Conservation (phyloP, 1,140 invertebrate species). For the Proales similis region DNA sequence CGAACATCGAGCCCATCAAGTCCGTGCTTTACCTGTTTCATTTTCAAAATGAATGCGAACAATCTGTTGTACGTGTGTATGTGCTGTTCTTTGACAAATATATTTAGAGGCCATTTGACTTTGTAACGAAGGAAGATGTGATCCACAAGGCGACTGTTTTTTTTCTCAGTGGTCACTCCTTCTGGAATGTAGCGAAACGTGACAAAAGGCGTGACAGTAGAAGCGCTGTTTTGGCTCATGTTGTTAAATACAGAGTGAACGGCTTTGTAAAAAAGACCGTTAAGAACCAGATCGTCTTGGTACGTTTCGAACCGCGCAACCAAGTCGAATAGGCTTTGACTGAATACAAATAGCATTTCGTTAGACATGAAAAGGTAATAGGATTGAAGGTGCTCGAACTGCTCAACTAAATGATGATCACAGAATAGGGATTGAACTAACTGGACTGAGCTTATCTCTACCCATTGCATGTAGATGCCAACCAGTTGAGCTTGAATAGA, state of each 20-base stretch:
- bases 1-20: conserved; percentile 13
- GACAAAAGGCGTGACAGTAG: conserved; percentile 28
- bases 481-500: not conserved
- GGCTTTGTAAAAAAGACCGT: conserved; percentile 24
- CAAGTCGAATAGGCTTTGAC: conserved; percentile 25
- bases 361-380: conserved; percentile 36
- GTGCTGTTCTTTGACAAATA: conserved; percentile 8
- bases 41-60: conserved; percentile 7
- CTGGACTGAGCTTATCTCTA: conserved; percentile 11
- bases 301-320: conserved; percentile 16
- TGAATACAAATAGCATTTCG: conserved; percentile 30
- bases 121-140: not conserved
- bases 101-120: conserved; percentile 26
- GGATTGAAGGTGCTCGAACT: conserved; percentile 30
- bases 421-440: conserved; percentile 18
- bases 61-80: conserved; percentile 5
- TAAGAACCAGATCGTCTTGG: conserved; percentile 26
- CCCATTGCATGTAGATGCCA: not conserved
- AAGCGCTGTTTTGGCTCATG: conserved; percentile 5
- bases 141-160: conserved; percentile 1
- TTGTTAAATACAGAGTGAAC: conserved; percentile 6
- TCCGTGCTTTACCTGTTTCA: conserved; percentile 33
- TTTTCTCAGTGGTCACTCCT: not conserved
- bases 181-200: conserved; percentile 10
- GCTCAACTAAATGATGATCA: conserved; percentile 24